phyloP scores from a whole-genome alignment of 2,888 invertebrate species.

The Hanleya hanleyi region DNA sequence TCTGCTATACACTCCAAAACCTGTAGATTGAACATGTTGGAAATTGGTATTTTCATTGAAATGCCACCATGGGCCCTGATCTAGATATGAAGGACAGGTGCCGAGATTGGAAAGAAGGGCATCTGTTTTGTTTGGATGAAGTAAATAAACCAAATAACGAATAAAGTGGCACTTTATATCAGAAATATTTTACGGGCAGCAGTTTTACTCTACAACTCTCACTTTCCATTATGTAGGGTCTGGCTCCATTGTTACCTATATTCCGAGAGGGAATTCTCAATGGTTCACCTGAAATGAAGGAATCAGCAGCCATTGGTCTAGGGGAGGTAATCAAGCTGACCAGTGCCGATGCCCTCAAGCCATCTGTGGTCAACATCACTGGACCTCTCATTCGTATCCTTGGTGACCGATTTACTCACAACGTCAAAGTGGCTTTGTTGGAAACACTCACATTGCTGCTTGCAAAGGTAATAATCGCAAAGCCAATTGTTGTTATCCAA shows the following conservation, averaged over 20 bases:
- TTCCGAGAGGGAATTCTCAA: conserved; percentile 97
- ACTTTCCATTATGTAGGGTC: conserved; percentile 78
- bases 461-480: conserved; percentile 89
- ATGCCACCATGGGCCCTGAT: no score
- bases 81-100: no score
- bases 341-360: conserved; percentile 89
- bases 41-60: no score
- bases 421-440: conserved; percentile 95
- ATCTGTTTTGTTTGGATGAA: no score
- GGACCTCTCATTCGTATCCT: conserved; percentile 98
- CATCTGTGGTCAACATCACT: conserved; percentile 97
- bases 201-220: no score
- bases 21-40: no score
- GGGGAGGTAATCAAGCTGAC: conserved; percentile 88
- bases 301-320: conserved; percentile 93
- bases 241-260: conserved; percentile 93
- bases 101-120: no score
- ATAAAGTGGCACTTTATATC: no score
- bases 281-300: conserved; percentile 96
- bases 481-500: no score
- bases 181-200: no score
- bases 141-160: no score
- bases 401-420: conserved; percentile 94
- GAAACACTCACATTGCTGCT: conserved; percentile 94
- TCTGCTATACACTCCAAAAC: no score